These are phyloP conservation scores for Vimba vimba DNA, from an alignment of 2,113 vertebrate genomes.

Conservation along the genomic window DNA sequence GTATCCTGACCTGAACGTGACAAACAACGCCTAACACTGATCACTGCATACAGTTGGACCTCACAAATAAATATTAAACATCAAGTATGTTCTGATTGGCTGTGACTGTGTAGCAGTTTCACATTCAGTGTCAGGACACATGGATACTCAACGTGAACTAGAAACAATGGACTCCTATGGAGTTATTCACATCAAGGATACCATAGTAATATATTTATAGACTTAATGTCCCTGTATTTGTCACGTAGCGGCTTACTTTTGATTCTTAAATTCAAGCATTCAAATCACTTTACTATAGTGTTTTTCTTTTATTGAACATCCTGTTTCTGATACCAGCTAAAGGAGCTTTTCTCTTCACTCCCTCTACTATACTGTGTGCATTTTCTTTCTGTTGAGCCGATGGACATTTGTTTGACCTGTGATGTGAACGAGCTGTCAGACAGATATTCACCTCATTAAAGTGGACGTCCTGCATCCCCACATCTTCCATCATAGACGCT, in stretches of 20 bases:
- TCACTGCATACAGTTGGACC: neutral
- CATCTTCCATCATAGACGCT: slow-evolving; percentile 98
- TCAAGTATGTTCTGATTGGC: neutral
- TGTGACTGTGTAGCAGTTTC: neutral
- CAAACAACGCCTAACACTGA: neutral
- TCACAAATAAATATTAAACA: neutral
- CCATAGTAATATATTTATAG: neutral
- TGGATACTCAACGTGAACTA: neutral
- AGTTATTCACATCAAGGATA: neutral
- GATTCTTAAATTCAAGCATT: neutral
- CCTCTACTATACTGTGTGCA: neutral
- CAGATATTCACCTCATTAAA: slow-evolving; percentile 87
- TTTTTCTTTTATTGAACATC: neutral
- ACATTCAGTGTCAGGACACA: too few relatives aligned
- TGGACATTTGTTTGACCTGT: neutral
- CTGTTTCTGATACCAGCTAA: neutral
- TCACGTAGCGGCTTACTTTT: neutral
- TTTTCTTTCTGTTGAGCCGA: neutral
- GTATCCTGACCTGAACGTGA: neutral
- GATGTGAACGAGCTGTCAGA: neutral
- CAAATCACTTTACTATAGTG: neutral
- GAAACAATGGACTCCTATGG: neutral
- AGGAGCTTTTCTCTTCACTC: neutral
- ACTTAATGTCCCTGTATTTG: neutral
- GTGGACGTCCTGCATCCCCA: slow-evolving; percentile 98